Base-by-base conservation (phyloP, 2,113 vertebrate species). In the Crotalus helleri region DNA sequence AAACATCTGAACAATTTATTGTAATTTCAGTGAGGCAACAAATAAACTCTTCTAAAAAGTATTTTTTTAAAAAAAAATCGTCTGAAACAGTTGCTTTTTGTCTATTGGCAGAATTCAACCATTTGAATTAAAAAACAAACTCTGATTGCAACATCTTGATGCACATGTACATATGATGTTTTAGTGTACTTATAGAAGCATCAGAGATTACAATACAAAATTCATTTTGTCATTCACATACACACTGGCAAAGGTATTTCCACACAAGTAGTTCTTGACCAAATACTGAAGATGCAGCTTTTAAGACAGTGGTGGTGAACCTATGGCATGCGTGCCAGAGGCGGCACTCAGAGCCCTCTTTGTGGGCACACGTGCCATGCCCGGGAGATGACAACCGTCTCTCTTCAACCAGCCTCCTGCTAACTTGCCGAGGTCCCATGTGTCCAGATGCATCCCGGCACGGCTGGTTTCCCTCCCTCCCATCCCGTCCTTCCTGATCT, bases 261-360 rank as follows among this genome's bases (percentile, higher is more conserved):
- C 64, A 69, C 64, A 69, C 29, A 33, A 15, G 12, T 69, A 33
- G 64, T 69, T 69, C 29, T 69, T 69, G 64, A n/a, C 4, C 12
- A 69, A 69, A n/a, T 69, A 69, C 29, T 69, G 94, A 93, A 88
- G 93, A 87, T 23, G 9, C 90, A 88, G 91, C 93, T 17, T 92
- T 91, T 92, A 92, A 85, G 95, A 74, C 44, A 44, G 44, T 44
- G 44, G 44, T 44, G 3, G 44, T 3, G 44, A 44, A 44, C 3
- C 44, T 44, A 44, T 44, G 44, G 3, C 44, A 44, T 0, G 3
- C 44, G 3, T 44, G 44, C 44, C 44, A 44, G 44, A 44, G 44
- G 44, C 44, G 0, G 44, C 44, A 44, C 44, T 44, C 44, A 44
- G 44, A 44, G 44, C 44, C 44, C 44, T 44, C 44, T 44, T 2